Evolutionary conservation across 2,888 invertebrate species (phyloP).

Genomic region (Platynereis dumerilii): DNA sequence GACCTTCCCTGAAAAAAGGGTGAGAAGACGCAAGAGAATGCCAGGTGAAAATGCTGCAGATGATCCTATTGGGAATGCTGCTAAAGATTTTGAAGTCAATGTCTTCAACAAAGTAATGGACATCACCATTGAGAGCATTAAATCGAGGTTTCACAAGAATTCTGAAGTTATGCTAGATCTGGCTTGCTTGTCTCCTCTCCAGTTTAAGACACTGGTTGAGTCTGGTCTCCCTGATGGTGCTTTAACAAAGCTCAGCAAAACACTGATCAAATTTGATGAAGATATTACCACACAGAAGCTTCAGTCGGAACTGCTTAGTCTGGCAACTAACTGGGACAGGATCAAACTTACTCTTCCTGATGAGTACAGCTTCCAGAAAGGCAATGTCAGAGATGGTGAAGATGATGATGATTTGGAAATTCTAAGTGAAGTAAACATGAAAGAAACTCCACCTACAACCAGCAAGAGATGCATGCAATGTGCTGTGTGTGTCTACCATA

Average conservation of each 20-base stretch:
- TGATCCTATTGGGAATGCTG: conserved; percentile 1
- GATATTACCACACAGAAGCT: background rate
- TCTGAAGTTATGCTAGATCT: conserved; percentile 9
- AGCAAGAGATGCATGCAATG: conserved; percentile 1
- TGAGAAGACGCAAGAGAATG: conserved; percentile 4
- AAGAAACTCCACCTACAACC: background rate
- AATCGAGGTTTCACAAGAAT: conserved; percentile 2
- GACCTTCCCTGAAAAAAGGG: background rate
- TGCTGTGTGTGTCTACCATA: background rate
- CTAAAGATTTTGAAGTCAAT: conserved; percentile 1
- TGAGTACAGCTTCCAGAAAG: background rate
- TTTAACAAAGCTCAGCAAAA: conserved; percentile 1
- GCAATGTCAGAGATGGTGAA: background rate
- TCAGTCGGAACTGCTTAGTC: too few relatives aligned
- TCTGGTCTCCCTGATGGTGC: conserved; percentile 8
- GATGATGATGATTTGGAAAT: too few relatives aligned
- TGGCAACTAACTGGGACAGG: background rate
- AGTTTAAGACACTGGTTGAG: conserved; percentile 4
- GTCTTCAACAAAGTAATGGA: conserved; percentile 2
- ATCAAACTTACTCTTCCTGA: background rate
- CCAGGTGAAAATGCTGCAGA: conserved; percentile 10
- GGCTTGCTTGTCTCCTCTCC: background rate
- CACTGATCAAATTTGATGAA: conserved; percentile 5
- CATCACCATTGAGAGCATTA: conserved; percentile 1
- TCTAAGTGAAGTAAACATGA: background rate